These are phyloP conservation scores for Kryptolebias marmoratus DNA, from an alignment of 2,113 vertebrate genomes.

Conservation along the genomic window DNA sequence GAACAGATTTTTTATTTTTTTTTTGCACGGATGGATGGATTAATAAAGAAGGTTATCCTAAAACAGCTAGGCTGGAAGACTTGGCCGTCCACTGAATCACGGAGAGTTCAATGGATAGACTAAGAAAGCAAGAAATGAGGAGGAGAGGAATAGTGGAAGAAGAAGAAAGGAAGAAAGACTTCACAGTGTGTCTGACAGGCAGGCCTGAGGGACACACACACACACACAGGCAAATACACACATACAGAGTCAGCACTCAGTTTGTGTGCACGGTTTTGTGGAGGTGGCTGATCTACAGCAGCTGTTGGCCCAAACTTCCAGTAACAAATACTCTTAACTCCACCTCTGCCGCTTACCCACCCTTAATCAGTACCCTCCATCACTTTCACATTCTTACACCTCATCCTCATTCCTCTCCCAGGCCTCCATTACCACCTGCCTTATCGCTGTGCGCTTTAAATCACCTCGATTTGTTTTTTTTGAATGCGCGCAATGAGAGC, in stretches of 20 bases:
- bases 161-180: constrained; percentile 64
- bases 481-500: constrained; percentile 69
- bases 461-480: constrained; percentile 78
- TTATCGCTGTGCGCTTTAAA: constrained; percentile 72
- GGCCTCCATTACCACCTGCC: constrained; percentile 69
- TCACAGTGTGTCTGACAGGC: constrained; percentile 72
- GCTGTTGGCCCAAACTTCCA: constrained; percentile 57
- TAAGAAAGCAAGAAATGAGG: constrained; percentile 15
- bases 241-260: constrained; percentile 34
- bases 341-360: constrained; percentile 43
- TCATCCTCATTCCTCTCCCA: constrained; percentile 39
- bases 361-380: constrained; percentile 53
- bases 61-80: constrained; percentile 40
- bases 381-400: constrained; percentile 35
- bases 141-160: constrained; percentile 30
- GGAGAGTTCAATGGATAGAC: constrained; percentile 30
- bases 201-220: constrained; percentile 62
- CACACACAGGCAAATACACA: constrained; percentile 9
- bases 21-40: constrained; percentile 44
- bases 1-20: constrained; percentile 34
- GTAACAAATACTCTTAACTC: constrained; percentile 63
- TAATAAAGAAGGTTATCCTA: constrained; percentile 50
- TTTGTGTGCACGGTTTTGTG: constrained; percentile 47
- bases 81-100: constrained; percentile 25
- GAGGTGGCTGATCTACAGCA: constrained; percentile 64